Percentiles rank a stretch among this genome's conserved stretches.
Conservation (phyloP, 1,140 invertebrate species). For the Drosophila sp. region DNA sequence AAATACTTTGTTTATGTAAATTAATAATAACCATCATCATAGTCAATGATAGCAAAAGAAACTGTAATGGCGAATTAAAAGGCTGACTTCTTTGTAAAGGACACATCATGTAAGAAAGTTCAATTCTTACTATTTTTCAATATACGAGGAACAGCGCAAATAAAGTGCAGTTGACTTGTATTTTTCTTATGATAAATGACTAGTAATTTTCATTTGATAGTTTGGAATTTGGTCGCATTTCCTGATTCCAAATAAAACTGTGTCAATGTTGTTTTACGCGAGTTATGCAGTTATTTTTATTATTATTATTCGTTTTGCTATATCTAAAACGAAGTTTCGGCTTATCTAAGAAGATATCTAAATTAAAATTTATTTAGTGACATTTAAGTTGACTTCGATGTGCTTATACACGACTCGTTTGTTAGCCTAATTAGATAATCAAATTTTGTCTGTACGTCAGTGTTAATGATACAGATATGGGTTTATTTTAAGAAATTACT, state of each 20-base stretch:
- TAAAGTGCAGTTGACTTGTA: background rate
- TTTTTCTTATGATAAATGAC: background rate
- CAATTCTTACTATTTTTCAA: no score
- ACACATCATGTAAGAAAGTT: no score
- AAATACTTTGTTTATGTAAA: conserved; percentile 20
- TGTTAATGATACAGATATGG: no score
- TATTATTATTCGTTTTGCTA: background rate
- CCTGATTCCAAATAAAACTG: conserved; percentile 18
- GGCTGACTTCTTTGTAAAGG: no score
- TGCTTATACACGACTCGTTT: background rate
- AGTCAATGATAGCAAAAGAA: no score
- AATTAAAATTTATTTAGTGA: conserved; percentile 7
- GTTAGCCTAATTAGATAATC: background rate
- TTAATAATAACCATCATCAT: no score
- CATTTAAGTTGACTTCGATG: background rate
- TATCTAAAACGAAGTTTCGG: background rate
- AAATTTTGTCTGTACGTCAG: no score
- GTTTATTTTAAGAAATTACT: no score
- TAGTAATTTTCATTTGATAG: background rate
- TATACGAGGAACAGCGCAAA: background rate
- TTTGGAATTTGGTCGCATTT: conserved; percentile 16
- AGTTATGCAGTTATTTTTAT: conserved; percentile 16
- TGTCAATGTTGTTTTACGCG: conserved; percentile 18
- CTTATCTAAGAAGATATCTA: conserved; percentile 5
- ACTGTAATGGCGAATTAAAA: no score